Base-by-base conservation (phyloP, 2,113 vertebrate species). In the Mixornis gularis region DNA sequence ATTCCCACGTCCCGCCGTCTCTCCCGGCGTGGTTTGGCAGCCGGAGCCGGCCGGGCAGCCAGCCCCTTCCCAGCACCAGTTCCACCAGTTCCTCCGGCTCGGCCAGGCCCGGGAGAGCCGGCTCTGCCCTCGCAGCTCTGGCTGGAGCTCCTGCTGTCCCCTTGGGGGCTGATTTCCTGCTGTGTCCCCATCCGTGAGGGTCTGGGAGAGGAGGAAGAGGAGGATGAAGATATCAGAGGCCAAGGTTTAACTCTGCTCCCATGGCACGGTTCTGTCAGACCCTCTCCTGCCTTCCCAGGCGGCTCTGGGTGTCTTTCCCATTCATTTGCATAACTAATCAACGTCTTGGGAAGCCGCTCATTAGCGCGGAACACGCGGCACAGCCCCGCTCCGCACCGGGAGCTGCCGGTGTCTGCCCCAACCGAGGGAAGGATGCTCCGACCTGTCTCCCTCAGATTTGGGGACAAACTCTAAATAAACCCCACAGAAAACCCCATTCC, bases 221-320 rank as follows among this genome's bases (percentile, higher is more conserved):
- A 79, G 55, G 82, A 64, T 38, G 46, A 66, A 27, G 53, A 4
- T 0, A 3, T 2, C 7, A 1, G 21, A 48, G 51, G 78, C 27
- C 1, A 32, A 72, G 40, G 40, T 55, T 56, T 58, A 2, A 1
- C 43, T 66, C n/a, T 0, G 3, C 11, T 29, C 25, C 18, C 4
- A 0, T 53, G 64, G 43, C 4, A 0, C 1, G 3, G 40, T 4
- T 0, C 20, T 1, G 17, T 9, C 2, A 3, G 58, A 64, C 30
- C 36, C 59, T 60, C 26, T 72, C 44, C 34, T 7, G 10, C 44
- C 34, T 19, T 79, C 38, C 34, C 52, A 2, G 1, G 29, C 2
- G 2, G 51, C 40, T 69, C 79, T 17, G 5, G 8, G 15, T 36
- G 53, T 34, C 25, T 46, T 66, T 24, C 3, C 30, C 24, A 0